Evolutionary conservation across 2,113 vertebrate species (phyloP).

Genomic region (Mohoua ochrocephala): DNA sequence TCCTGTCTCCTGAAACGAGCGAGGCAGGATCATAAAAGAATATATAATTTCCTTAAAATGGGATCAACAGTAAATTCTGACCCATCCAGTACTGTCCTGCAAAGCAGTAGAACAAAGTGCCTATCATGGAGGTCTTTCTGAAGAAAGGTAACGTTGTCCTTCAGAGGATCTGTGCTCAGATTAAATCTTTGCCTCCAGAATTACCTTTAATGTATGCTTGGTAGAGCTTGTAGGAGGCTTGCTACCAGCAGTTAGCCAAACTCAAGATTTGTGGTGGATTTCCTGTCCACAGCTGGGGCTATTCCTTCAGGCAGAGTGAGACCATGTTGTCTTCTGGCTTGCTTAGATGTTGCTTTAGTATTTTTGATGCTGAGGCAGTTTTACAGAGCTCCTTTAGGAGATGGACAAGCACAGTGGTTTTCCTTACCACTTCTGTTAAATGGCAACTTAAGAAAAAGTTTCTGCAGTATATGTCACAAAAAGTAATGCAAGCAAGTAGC

Average conservation of each 20-base stretch:
- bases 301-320: background rate
- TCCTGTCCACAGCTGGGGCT: background rate
- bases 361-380: background rate
- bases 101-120: background rate
- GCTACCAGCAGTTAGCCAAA: background rate
- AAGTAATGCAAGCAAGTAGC: background rate
- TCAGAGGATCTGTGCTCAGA: background rate
- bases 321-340: background rate
- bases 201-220: background rate
- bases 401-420: background rate
- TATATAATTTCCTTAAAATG: background rate
- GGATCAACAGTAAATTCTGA: background rate
- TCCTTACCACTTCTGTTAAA: background rate
- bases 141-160: background rate
- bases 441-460: background rate
- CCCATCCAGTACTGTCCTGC: background rate
- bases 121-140: background rate
- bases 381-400: background rate
- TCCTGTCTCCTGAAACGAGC: background rate
- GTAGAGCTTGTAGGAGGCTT: background rate
- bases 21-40: background rate
- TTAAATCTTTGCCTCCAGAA: background rate
- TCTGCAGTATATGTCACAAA: background rate
- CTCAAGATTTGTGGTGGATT: background rate
- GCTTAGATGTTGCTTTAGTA: background rate